Evolutionary conservation across 2,113 vertebrate species (phyloP).

Genomic region (Podarcis cretensis): DNA sequence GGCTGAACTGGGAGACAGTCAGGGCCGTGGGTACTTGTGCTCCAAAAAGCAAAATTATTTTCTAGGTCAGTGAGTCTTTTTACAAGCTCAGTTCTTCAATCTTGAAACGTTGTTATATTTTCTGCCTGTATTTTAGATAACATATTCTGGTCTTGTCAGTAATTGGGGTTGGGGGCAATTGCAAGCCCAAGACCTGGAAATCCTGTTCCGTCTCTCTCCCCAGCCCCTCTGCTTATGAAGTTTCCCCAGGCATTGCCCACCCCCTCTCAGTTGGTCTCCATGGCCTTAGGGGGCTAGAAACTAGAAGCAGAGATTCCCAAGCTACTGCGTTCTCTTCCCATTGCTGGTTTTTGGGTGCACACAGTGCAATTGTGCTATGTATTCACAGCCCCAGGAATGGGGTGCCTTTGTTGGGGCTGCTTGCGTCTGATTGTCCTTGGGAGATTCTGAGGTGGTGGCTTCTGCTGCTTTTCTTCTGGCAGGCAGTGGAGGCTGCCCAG

Average conservation of each 20-base stretch:
- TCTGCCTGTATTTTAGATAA: not conserved
- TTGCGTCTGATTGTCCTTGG: not conserved
- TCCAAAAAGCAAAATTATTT: not conserved
- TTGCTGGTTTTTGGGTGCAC: not conserved
- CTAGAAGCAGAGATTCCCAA: not conserved
- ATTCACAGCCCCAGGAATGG: not conserved
- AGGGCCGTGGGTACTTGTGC: too few relatives aligned
- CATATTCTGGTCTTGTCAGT: not conserved
- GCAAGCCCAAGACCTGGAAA: not conserved
- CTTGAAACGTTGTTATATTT: not conserved
- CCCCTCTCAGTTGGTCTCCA: not conserved
- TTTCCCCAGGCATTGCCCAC: not conserved
- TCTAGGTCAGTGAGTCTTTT: not conserved
- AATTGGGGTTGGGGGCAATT: not conserved
- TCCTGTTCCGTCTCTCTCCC: not conserved
- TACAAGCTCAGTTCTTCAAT: not conserved
- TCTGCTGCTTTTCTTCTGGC: not conserved
- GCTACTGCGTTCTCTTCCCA: too few relatives aligned
- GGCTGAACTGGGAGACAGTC: not conserved
- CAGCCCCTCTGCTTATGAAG: not conserved
- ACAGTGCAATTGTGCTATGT: too few relatives aligned
- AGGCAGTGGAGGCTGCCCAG: constrained; percentile 95
- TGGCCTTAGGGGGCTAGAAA: not conserved
- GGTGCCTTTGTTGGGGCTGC: too few relatives aligned
- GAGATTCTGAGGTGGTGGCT: not conserved